phyloP scores from a whole-genome alignment of 2,113 vertebrate species.

The Nothocercus nigrocapillus region DNA sequence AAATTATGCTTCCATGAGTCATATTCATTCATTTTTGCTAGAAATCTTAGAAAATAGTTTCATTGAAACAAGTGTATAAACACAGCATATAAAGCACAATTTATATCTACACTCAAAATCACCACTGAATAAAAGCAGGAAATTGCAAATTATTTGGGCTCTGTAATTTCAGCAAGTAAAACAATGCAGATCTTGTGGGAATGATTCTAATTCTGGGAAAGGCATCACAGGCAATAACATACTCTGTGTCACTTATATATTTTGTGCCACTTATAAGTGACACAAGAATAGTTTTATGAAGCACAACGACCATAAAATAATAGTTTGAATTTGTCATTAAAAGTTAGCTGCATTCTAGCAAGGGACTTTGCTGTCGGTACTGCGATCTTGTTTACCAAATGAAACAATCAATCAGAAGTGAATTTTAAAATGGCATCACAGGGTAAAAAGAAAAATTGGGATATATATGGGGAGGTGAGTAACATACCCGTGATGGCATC shows the following conservation, averaged over 20 bases:
- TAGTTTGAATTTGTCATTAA: neutral
- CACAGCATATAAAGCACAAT: neutral
- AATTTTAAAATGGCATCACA: constrained; percentile 13
- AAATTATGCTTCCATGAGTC: neutral
- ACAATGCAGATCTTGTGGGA: constrained; percentile 34
- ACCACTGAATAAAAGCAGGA: neutral
- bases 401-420: neutral
- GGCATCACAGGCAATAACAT: constrained; percentile 14
- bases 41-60: neutral
- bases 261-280: neutral
- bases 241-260: neutral
- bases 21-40: neutral
- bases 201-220: constrained; percentile 18
- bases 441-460: neutral
- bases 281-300: constrained; percentile 36
- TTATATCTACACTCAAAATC: neutral
- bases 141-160: constrained; percentile 7
- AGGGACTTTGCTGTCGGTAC: neutral
- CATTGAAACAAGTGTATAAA: neutral
- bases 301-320: neutral
- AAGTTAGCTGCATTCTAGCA: constrained; percentile 26
- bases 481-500: neutral
- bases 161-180: neutral
- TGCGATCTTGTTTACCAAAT: constrained; percentile 15
- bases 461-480: neutral